These are phyloP conservation scores for Drosophila buzzatii DNA, from an alignment of 2,888 invertebrate species.

Conservation along the genomic window DNA sequence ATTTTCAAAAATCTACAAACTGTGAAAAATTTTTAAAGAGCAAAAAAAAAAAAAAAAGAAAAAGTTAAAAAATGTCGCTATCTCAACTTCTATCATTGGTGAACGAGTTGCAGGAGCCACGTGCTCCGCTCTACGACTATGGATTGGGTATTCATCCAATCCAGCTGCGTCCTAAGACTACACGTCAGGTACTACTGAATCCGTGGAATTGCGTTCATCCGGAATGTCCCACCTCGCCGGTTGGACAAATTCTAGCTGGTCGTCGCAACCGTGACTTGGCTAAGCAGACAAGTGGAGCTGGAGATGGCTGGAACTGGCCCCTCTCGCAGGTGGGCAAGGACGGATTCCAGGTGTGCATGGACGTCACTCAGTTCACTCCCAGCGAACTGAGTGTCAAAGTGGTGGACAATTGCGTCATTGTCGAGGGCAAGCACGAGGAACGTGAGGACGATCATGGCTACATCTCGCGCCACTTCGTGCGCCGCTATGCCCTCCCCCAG, in stretches of 20 bases:
- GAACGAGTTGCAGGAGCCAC: slow-evolving; percentile 55
- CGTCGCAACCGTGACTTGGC: slow-evolving; percentile 27
- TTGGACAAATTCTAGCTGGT: slow-evolving; percentile 30
- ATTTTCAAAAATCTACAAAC: not conserved
- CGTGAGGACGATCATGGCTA: slow-evolving; percentile 90
- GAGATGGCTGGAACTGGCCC: slow-evolving; percentile 22
- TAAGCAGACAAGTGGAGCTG: slow-evolving; percentile 31
- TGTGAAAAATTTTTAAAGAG: not conserved
- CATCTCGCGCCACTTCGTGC: slow-evolving; percentile 91
- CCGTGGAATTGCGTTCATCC: slow-evolving; percentile 54
- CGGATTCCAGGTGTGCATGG: slow-evolving; percentile 90
- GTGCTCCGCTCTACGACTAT: slow-evolving; percentile 63
- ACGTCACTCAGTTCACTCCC: slow-evolving; percentile 92
- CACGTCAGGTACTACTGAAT: slow-evolving; percentile 29
- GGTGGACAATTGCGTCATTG: slow-evolving; percentile 89
- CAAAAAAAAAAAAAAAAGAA: not conserved
- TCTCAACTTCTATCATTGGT: slow-evolving; percentile 56
- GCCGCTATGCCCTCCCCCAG: slow-evolving; percentile 91
- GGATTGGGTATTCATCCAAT: slow-evolving; percentile 77
- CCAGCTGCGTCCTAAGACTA: slow-evolving; percentile 24
- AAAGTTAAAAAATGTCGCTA: slow-evolving; percentile 45
- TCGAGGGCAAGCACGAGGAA: slow-evolving; percentile 92
- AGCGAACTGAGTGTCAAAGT: slow-evolving; percentile 92
- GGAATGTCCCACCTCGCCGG: slow-evolving; percentile 40
- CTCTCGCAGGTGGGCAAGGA: slow-evolving; percentile 86